phyloP scores from a whole-genome alignment of 2,113 vertebrate genomes.

The Nicator chloris region DNA sequence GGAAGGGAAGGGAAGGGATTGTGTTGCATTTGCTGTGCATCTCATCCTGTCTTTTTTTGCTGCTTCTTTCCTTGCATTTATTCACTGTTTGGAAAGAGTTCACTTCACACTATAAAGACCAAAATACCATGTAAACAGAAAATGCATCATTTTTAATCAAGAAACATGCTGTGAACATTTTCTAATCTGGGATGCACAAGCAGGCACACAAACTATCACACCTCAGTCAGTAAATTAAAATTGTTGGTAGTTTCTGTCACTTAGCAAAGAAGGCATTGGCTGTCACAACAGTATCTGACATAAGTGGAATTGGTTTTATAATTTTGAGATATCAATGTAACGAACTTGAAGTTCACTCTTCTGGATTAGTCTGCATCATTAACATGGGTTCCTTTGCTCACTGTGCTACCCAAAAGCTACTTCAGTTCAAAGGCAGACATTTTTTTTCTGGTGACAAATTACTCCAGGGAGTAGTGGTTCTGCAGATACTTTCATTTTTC shows the following conservation, averaged over 20 bases:
- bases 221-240: neutral
- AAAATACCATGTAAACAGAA: neutral
- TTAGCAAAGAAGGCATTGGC: neutral
- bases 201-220: rapidly evolving
- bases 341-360: neutral
- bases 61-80: neutral
- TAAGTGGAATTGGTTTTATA: neutral
- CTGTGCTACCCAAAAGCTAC: neutral
- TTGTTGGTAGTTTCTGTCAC: neutral
- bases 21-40: neutral
- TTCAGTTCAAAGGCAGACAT: neutral
- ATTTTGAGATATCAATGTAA: neutral
- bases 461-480: neutral
- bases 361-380: neutral
- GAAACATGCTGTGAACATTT: neutral
- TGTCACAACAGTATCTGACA: neutral
- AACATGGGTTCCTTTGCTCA: neutral
- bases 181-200: neutral
- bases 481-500: neutral
- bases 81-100: neutral
- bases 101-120: neutral
- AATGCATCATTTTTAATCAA: neutral
- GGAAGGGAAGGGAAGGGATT: rapidly evolving
- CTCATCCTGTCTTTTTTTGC: neutral
- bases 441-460: neutral